phyloP scores from a whole-genome alignment of 2,797 vertebrate genomes.

The Heterohyrax brucei region DNA sequence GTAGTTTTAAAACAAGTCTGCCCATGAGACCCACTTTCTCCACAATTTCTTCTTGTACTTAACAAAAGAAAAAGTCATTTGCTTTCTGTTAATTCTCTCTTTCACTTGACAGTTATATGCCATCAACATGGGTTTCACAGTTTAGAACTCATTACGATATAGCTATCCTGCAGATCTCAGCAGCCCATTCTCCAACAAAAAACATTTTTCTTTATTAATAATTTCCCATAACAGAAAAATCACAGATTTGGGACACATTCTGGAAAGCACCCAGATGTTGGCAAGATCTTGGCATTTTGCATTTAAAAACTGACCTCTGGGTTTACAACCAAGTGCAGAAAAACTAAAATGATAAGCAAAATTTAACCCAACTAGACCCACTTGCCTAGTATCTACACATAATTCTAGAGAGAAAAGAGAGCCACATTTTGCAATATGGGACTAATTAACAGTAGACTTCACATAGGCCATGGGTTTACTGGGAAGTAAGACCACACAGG shows the following conservation, averaged over 20 bases:
- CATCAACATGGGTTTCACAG: neutral
- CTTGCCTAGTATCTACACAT: neutral
- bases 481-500: neutral
- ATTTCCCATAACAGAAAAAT: neutral
- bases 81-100: conserved; percentile 20
- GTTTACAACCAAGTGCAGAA: neutral
- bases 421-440: neutral
- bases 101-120: neutral
- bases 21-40: neutral
- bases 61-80: neutral
- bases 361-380: neutral
- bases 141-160: neutral
- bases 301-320: conserved; percentile 24
- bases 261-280: neutral
- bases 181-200: neutral
- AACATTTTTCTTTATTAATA: conserved; percentile 6
- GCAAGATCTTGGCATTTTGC: conserved; percentile 4
- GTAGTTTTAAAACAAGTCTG: conserved; percentile 44
- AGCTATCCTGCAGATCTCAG: neutral
- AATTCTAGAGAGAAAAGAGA: neutral
- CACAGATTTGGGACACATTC: neutral
- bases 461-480: neutral
- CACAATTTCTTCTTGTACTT: conserved; percentile 5
- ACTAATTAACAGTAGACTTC: neutral
- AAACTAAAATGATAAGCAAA: conserved; percentile 60